Base-by-base conservation (phyloP, 2,797 vertebrate species). In the Chaetophractus vellerosus region DNA sequence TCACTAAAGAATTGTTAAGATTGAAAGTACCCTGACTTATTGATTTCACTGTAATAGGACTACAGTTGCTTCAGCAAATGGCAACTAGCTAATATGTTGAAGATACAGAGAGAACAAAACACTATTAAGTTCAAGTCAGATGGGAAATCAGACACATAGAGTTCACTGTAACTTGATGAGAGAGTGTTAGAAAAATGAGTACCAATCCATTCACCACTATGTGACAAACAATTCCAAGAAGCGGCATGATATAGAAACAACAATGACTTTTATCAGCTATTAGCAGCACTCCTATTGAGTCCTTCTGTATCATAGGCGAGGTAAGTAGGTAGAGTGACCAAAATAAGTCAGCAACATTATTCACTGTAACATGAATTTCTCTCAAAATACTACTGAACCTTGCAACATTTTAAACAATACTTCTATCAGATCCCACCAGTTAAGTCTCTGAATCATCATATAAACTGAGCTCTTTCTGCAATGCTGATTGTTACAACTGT, bases 401-500 rank as follows among this genome's bases (percentile, higher is more conserved):
- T 38, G 38, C 6, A 81, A 64, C 6, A 63, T 64, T 88, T 88
- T 72, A 31, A n/a, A 76, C n/a, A 89, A 63, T 45, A 80, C 9
- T 59, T 87, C 12, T 11, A 11, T 74, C 52, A 41, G 36, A 79
- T 80, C 50, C 87, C 38, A 57, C 23, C 24, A 68, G 33, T 71
- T 15, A 33, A 90, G 10, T 84, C 55, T 89, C 72, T 90, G 95
- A 92, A 16, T 80, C 69, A 92, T 90, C 21, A 48, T 74, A 72
- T 59, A 87, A 87, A 84, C 1, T 86, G 78, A 95, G 85, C 26
- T 87, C 36, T 81, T 94, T 80, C 59, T 66, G 15, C 64, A 90
- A 94, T 45, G 50, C 7, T 91, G 50, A 93, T 26, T 79, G 66
- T 74, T 79, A 72, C 18, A 69, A 82, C 16, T 87, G 15, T 64